Base-by-base conservation (phyloP, 2,113 vertebrate genomes). In the Scortum barcoo region DNA sequence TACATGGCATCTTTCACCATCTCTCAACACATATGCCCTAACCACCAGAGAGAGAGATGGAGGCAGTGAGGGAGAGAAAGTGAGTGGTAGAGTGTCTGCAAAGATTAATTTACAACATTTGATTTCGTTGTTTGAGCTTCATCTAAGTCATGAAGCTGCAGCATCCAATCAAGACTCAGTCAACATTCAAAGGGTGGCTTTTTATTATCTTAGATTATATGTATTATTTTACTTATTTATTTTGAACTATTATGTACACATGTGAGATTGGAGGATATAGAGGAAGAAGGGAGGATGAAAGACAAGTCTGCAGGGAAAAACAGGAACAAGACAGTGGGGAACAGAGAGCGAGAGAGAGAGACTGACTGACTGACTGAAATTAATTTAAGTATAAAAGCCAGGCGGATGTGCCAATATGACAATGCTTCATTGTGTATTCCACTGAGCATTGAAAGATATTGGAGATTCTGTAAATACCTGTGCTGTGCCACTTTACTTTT, bases 121-220 rank as follows among this genome's bases (percentile, higher is more conserved):
- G 74, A 86, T 72, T 83, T 78, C 0, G 8, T 48, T 85, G 83
- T 86, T 89, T 87, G 85, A 84, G 72, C 68, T 89, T 87, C 72
- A 78, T 90, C 73, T 68, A 44, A 80, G 26, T 60, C 53, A 42
- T 33, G 20, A 28, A 70, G 78, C 61, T 71, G 63, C 62, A 81
- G 81, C 81, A 80, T 84, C 72, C 78, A 89, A 89, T 86, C 78
- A 89, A 71, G 69, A 70, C 69, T 89, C 74, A 22, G 85, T 89
- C 78, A 92, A 86, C 79, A 89, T 84, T 67, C 46, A 86, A 67
- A 74, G 24, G 38, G 11, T 68, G 54, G 38, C 58, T 73, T 60
- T 75, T 80, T 78, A 81, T 81, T 46, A 68, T 81, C 56, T 78
- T 65, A 76, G 79, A 74, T 83, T 87, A 78, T 36, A 50, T 71